Base-by-base conservation (phyloP, 2,113 vertebrate genomes). In the Gobio gobio region DNA sequence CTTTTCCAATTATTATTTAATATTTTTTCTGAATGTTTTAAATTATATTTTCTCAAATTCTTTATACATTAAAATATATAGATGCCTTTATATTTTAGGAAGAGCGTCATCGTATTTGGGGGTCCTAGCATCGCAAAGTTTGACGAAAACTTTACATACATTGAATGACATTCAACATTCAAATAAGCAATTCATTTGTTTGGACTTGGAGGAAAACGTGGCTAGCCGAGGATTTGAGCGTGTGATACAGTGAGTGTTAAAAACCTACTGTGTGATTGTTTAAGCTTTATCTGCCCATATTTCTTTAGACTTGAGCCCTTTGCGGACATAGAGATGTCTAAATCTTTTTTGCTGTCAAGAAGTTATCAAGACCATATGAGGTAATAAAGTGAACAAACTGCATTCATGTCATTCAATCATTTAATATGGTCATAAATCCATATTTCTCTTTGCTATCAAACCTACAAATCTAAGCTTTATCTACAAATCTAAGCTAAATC, bases 361-460 rank as follows among this genome's bases (percentile, higher is more conserved):
- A n/a, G 61, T 51, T 82, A 68, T 82, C 63, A 33, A 82, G 43
- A 68, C 79, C 63, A 82, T 82, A 68, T 82, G 79, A 82, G 63
- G 72, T 74, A 74, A 74, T 74, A 45, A 24, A 26, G 72, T 3
- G 18, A 49, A 76, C 1, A 14, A 4, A 22, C 29, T n/a, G 64
- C 3, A 51, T 49, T 47, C 43, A 75, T 26, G 26, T 51, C 24
- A 51, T 54, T 54, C 74, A 76, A 2, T 20, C 16, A 26, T 29
- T 54, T 33, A 81, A 49, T 33, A 66, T 13, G 78, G 13, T 22
- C 16, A 20, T 64, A 66, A 49, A 81, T 66, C 16, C 10, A 64
- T 18, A 29, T 47, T 63, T 59, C 13, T 63, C 7, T 66, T 18
- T 29, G 26, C 24, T 33, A 51, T 49, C 24, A 66, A 56, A 49